Base-by-base conservation (phyloP, 2,113 vertebrate genomes). In the Cyphomyrus discorhynchus region DNA sequence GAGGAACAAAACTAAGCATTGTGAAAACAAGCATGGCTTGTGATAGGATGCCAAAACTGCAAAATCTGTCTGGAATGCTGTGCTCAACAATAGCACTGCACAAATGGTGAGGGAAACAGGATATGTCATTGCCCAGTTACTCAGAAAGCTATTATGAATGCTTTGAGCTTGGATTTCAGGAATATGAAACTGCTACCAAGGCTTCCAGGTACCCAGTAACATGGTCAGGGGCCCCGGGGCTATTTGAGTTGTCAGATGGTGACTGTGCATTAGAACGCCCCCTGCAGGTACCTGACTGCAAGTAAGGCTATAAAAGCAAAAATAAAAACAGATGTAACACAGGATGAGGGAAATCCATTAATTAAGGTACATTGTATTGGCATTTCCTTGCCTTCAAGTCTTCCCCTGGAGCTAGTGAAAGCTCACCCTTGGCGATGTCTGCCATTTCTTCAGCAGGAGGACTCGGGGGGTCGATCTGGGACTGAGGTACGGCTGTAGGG, bases 381-480 rank as follows among this genome's bases (percentile, higher is more conserved):
- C 80, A 83, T 83, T 77, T 77, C 15, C 39, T 45, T 47, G 80
- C 35, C 42, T 45, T 35, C 77, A 82, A 5, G 47, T 15, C 24
- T 35, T 39, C 27, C 21, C 11, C 13, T 39, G 31, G 66, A 58
- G 88, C 24, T 19, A 9, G 3, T 74, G 53, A 17, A 15, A 31
- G 31, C 3, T 86, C 90, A 94, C 95, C 95, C 95, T 96, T 95
- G n/a, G 95, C 93, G 0, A 95, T 93, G 70, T 94, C 93, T 24
- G 90, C 85, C 46, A 95, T 85, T 15, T 94, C 94, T n/a, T 92
- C 49, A 49, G 91, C 89, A 31, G 90, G 89, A 46, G 89, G 88
- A 89, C 80, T 82, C n/a, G 27, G 19, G 1, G 31, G 45, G 0
- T 42, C 82, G 11, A 88, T 11, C 17, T 5, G 45, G 50, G 45